Conservation (phyloP, 2,888 invertebrate genomes). For the Nomada flava region DNA sequence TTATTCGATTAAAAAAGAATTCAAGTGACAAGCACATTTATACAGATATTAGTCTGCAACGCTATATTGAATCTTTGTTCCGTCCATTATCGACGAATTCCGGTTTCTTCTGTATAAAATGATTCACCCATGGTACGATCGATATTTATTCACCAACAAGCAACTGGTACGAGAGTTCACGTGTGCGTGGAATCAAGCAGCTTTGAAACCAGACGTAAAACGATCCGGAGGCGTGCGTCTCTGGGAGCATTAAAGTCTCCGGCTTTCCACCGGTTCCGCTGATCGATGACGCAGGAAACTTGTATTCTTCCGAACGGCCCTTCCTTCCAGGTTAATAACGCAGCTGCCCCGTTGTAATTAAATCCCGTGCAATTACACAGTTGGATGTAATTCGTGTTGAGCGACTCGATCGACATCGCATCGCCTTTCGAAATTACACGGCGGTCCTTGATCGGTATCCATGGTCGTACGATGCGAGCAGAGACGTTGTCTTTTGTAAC, state of each 20-base stretch:
- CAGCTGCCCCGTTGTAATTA: slow-evolving; percentile 7
- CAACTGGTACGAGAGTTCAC: neutral
- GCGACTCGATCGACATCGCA: slow-evolving; percentile 3
- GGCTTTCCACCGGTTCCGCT: slow-evolving; percentile 38
- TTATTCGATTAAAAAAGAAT: neutral
- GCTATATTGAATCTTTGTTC: neutral
- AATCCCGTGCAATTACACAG: slow-evolving; percentile 18
- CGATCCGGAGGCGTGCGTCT: slow-evolving; percentile 42
- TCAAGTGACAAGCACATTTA: no score
- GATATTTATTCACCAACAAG: neutral
- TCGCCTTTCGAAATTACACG: neutral
- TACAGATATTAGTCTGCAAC: neutral
- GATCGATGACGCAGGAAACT: slow-evolving; percentile 34
- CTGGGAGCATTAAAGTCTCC: slow-evolving; percentile 66
- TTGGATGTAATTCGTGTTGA: neutral
- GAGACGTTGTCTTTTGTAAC: neutral
- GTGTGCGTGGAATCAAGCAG: neutral
- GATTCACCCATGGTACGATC: neutral
- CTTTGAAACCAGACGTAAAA: slow-evolving; percentile 27
- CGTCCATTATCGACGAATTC: no score
- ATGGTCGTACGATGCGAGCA: neutral
- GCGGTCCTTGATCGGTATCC: neutral
- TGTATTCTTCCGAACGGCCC: slow-evolving; percentile 19
- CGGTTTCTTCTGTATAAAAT: neutral
- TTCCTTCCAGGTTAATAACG: slow-evolving; percentile 13